Evolutionary conservation across 2,888 invertebrate genomes (phyloP).

Genomic region (Lasioglossum morio): DNA sequence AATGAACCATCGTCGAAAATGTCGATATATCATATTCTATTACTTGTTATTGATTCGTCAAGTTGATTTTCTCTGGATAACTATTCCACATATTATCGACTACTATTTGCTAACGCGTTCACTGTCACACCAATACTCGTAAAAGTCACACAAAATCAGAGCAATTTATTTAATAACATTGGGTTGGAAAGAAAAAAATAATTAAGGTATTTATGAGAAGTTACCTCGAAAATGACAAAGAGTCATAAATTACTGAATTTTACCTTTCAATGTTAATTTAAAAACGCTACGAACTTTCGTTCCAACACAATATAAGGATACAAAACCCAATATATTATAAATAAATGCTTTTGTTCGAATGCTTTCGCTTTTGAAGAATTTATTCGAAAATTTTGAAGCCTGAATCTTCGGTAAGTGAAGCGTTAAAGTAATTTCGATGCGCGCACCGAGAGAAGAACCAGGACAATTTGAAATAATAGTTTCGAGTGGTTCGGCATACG

Average conservation of each 20-base stretch:
- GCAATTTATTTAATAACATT: not conserved
- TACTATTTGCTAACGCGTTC: not conserved
- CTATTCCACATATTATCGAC: not conserved
- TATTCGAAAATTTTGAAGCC: not conserved
- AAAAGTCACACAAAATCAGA: not conserved
- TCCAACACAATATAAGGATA: no score
- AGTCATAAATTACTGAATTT: no score
- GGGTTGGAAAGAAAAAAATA: no score
- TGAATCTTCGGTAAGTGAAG: not conserved
- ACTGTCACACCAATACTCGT: not conserved
- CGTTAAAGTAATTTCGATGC: no score
- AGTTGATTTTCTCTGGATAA: not conserved
- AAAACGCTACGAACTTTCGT: no score
- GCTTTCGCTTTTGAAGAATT: not conserved
- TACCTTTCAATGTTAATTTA: no score
- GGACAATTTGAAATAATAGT: not conserved
- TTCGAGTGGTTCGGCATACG: not conserved
- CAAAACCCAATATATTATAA: no score
- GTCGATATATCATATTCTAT: constrained; percentile 6
- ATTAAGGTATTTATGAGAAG: no score
- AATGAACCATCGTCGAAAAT: not conserved
- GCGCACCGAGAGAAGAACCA: not conserved
- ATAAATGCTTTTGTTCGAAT: no score
- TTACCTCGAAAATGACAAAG: no score
- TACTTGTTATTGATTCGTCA: not conserved